Base-by-base conservation (phyloP, 1,140 invertebrate genomes). In the Cyclina sinensis region DNA sequence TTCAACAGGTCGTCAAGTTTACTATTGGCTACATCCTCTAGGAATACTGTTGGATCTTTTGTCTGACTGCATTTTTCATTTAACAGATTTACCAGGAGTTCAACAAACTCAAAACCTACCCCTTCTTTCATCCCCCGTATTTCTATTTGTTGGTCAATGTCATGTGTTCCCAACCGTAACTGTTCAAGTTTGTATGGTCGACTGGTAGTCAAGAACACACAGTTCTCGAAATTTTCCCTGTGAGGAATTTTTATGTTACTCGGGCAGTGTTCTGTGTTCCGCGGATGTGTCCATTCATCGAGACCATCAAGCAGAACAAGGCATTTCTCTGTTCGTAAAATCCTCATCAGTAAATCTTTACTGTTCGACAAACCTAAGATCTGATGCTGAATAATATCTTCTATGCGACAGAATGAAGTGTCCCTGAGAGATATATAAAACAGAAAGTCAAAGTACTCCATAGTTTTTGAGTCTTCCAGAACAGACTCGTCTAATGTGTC, bases 311-410 rank as follows among this genome's bases (percentile, higher is more conserved):
- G 35, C 2, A 80, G 21, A 37, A 80, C 35, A 4, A 80, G 14
- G 32, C 78, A 80, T n/a, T 59, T 62, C 54, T 80, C 78, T 59
- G 27, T 43, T 11, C 54, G 14, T 24, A 80, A 43, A 37, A 80
- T 54, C 32, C 62, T 21, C 27, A 37, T 24, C 18, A 80, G n/a
- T 11, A 59, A 9, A 32, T 57, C 48, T 32, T 57, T 80, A 24
- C 35, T 32, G 2, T 68, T n/a, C 7, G 9, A 21, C 5, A n/a
- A 24, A 2, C 27, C 14, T 1, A 70, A 32, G 4, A 83, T 18
- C 12, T 83, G 80, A 18, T 68, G 37, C 12, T 46, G 16, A 48
- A 83, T 83, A 30, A 83, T 83, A 16, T 83, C 65, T 12, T 83
- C 80, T 30, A 83, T 70, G n/a, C 27, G 30, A n/a, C 59, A 83